Evolutionary conservation across 2,797 vertebrate genomes (phyloP).

Genomic region (Octomys mimax): DNA sequence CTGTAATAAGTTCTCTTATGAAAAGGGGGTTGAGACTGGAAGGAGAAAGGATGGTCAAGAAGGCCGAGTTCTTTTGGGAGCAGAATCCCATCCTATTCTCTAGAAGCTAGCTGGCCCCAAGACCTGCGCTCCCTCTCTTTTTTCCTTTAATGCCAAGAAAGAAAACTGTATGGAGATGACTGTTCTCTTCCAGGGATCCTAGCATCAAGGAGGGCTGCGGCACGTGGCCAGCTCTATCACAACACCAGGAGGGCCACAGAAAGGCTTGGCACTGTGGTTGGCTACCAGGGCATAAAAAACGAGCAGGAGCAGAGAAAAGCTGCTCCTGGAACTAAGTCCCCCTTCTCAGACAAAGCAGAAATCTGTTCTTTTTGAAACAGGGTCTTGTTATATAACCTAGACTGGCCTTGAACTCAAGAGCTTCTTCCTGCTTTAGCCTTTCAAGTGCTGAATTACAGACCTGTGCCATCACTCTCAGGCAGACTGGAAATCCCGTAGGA

Average conservation of each 20-base stretch:
- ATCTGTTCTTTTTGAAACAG: not conserved
- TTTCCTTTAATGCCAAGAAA: not conserved
- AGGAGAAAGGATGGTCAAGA: not conserved
- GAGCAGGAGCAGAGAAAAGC: not conserved
- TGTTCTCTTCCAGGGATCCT: not conserved
- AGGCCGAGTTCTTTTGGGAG: not conserved
- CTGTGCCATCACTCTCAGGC: not conserved
- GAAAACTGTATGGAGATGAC: not conserved
- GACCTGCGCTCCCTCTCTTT: not conserved
- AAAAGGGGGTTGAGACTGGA: not conserved
- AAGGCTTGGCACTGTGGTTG: not conserved
- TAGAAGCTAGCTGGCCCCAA: not conserved
- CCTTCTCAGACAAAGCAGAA: not conserved
- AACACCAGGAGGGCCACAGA: not conserved
- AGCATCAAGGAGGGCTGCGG: not conserved
- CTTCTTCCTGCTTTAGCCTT: not conserved
- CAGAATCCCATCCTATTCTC: not conserved
- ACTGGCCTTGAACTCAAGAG: not conserved
- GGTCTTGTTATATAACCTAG: not conserved
- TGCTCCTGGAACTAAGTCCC: not conserved
- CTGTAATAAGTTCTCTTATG: slow-evolving; percentile 18
- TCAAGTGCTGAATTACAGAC: not conserved
- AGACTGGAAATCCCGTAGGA: not conserved
- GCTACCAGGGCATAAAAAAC: not conserved
- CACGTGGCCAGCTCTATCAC: not conserved